phyloP scores from a whole-genome alignment of 2,888 invertebrate species.

The Drosophila tripunctata region DNA sequence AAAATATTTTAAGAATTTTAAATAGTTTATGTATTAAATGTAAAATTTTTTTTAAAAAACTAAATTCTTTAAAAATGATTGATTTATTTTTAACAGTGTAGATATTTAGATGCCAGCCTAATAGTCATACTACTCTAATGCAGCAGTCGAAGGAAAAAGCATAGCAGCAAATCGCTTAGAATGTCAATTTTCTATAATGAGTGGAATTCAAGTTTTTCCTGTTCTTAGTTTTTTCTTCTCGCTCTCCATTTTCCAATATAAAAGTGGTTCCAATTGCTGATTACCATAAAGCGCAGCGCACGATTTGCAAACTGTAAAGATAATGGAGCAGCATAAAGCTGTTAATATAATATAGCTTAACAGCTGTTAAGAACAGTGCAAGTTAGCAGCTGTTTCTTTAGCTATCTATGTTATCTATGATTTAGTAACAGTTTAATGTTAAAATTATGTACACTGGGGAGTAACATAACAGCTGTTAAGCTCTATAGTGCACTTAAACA shows the following conservation, averaged over 20 bases:
- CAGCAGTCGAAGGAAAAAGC: background rate
- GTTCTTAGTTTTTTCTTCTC: constrained; percentile 4
- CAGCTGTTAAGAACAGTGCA: background rate
- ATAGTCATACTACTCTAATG: constrained; percentile 11
- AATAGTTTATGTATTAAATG: too few species aligned
- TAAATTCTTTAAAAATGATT: too few species aligned
- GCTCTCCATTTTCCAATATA: background rate
- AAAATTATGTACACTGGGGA: too few species aligned
- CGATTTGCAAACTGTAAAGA: background rate
- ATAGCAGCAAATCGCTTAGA: constrained; percentile 25
- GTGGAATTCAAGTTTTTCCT: constrained; percentile 16
- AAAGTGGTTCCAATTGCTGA: constrained; percentile 10
- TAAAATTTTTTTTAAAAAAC: too few species aligned
- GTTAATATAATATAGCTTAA: background rate
- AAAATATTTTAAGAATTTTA: too few species aligned
- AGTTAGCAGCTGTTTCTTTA: too few species aligned
- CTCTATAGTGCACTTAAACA: too few species aligned
- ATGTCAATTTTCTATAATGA: constrained; percentile 10
- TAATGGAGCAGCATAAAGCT: background rate
- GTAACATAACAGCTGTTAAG: too few species aligned
- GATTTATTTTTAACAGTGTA: too few species aligned
- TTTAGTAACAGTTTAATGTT: too few species aligned
- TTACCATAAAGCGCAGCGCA: constrained; percentile 3
- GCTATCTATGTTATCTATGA: too few species aligned
- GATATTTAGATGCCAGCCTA: constrained; percentile 16